These are phyloP conservation scores for Philopotamus ludificatus DNA, from an alignment of 1,140 invertebrate species.

Conservation along the genomic window DNA sequence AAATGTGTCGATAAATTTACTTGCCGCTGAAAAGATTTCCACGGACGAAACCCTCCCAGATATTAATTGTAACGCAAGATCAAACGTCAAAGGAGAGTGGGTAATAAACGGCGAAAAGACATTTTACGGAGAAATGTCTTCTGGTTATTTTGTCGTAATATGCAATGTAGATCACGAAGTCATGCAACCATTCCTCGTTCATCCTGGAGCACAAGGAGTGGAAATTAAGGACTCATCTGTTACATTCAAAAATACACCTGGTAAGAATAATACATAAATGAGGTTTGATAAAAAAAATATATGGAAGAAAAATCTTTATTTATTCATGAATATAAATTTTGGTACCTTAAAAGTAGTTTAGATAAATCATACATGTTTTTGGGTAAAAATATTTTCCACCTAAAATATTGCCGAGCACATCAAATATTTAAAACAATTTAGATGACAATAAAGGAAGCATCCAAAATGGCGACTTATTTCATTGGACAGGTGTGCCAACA, in stretches of 20 bases:
- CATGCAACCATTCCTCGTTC: slow-evolving; percentile 23
- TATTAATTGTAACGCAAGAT: slow-evolving; percentile 1
- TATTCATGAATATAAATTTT: too few relatives aligned
- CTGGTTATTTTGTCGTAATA: slow-evolving; percentile 22
- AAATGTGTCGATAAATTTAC: background rate
- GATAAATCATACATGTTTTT: too few relatives aligned
- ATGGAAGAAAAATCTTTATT: too few relatives aligned
- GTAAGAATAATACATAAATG: slow-evolving; percentile 3
- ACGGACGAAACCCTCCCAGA: background rate
- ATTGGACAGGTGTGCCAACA: too few relatives aligned
- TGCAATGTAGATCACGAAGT: background rate
- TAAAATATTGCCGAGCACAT: too few relatives aligned
- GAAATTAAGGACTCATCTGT: background rate
- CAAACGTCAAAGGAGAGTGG: slow-evolving; percentile 1
- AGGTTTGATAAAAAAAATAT: too few relatives aligned
- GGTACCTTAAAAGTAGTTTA: too few relatives aligned
- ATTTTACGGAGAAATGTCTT: background rate
- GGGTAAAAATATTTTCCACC: too few relatives aligned
- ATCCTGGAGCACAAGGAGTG: slow-evolving; percentile 11
- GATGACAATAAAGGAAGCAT: too few relatives aligned
- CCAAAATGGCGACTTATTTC: too few relatives aligned
- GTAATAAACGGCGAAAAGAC: slow-evolving; percentile 4
- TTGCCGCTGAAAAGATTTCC: slow-evolving; percentile 2
- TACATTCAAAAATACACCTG: slow-evolving; percentile 19
- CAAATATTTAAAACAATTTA: too few relatives aligned